Base-by-base conservation (phyloP, 2,888 invertebrate species). In the Drosophila nr. fundita region DNA sequence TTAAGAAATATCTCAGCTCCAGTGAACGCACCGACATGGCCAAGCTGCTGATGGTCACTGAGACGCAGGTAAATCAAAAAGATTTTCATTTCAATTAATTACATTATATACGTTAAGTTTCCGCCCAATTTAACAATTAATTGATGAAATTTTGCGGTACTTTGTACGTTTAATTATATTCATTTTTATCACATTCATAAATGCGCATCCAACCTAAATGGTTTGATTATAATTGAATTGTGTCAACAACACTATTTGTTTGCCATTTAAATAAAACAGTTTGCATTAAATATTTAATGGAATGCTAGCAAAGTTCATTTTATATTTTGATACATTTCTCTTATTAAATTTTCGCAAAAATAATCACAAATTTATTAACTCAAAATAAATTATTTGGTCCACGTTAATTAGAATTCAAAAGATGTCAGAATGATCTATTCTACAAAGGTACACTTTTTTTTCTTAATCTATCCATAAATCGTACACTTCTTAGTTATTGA, bases 11-110 rank as follows among this genome's bases (percentile, higher is more conserved):
- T 94, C 95, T 99, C 77, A 98, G 98, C 81, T 98, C 98, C 30
- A 97, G 97, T 75, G 99, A 99, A 93, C 94, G 99, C 80, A 96
- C 98, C 40, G 98, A 98, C 87, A 97, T 99, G 97, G 98, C 99
- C 30, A 97, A 97, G 89, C 94, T 98, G 75, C 95, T 99, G 68
- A 97, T 97, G 92, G 99, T 99, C 74, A 99, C 99, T 1, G 99
- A 99, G 94, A 98, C 98, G 45, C 99, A 99, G 97, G 98, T 98
- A 92, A 94, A 95, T 34, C 1, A 15, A 29, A 34, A 13, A 45
- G 13, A n/a, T 40, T 34, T 29, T 15, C n/a, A 68, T 34, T 55
- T 54, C 2, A 38, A 30, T 40, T 21, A 27, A 10, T 4, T 24
- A 21, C n/a, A 58, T 52, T 36, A 0, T 29, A 11, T 15, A 49